Conservation (phyloP, 2,113 vertebrate genomes). For the Choloepus hoffmanni region DNA sequence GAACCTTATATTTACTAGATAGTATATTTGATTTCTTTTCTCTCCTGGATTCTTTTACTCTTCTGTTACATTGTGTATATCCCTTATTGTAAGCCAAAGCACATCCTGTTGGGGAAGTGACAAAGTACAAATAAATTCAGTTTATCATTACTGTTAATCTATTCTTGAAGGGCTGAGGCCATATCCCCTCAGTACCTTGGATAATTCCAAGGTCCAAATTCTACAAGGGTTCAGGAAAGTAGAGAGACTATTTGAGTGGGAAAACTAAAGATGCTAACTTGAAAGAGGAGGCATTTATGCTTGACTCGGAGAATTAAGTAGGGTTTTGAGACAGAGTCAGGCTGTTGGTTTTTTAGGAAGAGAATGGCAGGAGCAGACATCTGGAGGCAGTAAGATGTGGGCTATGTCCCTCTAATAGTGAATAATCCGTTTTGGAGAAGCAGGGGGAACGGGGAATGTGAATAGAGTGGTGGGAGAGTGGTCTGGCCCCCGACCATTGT, state of each 20-base stretch:
- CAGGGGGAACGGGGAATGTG: background rate
- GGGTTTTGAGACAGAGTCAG: background rate
- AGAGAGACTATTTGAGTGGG: background rate
- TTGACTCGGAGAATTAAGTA: background rate
- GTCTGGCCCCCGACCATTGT: background rate
- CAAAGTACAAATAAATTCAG: constrained; percentile 31
- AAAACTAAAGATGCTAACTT: constrained; percentile 40
- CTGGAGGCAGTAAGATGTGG: background rate
- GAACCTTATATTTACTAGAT: background rate
- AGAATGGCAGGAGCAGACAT: background rate
- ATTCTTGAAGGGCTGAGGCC: background rate
- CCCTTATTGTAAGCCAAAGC: constrained; percentile 6
- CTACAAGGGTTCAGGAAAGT: constrained; percentile 24
- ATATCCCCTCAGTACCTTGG: background rate
- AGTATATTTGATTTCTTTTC: constrained; percentile 12
- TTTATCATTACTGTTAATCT: constrained; percentile 47
- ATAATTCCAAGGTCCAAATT: constrained; percentile 33
- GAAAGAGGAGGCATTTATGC: constrained; percentile 24
- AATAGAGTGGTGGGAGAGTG: background rate
- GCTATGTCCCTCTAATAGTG: background rate
- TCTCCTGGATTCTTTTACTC: constrained; percentile 19
- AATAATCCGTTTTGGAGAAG: constrained; percentile 3
- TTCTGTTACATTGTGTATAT: background rate
- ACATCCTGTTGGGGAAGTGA: background rate
- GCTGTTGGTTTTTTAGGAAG: background rate